Base-by-base conservation (phyloP, 2,888 invertebrate genomes). In the Muschampia plurimacula region DNA sequence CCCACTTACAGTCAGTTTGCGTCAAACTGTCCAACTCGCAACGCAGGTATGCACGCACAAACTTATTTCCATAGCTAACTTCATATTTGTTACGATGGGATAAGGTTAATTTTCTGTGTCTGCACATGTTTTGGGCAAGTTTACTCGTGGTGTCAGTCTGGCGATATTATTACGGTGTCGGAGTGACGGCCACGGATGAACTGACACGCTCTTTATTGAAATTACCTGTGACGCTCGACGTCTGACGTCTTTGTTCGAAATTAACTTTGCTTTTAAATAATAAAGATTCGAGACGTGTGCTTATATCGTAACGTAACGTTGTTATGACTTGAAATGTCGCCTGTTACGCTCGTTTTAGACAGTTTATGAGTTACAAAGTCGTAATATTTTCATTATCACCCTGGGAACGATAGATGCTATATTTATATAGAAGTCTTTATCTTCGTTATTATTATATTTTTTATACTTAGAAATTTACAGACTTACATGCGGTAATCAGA, bases 11-110 rank as follows among this genome's bases (percentile, higher is more conserved):
- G 82, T 81, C 84, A 82, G 84, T 39, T 85, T 83, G 81, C 84
- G 89, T 91, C 91, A 90, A 90, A 90, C 84, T 91, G 90, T 91
- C 89, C 81, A 89, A 91, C 89, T 88, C 79, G 81, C 83, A 85
- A 86, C 85, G 78, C 86, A 89, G 86, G 87, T 89, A 86, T 75
- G 74, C 75, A 66, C 49, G n/a, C n/a, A 60, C 59, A 72, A 76
- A 78, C 55, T 74, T 74, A 67, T 13, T 15, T 10, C 15, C 63
- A 62, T 73, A 15, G 15, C 41, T 62, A 0, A 15, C n/a, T 8
- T 32, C 22, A n/a, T 32, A 71, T 74, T 71, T 81, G 74, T 74
- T 15, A 13, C 63, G 62, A 63, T 13, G 15, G 3, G 28, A 28
- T 79, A 80, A 75, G 76, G 67, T 73, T 65, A 57, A 73, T 63